Percentiles rank a stretch among this genome's conserved stretches.
phyloP scores from a whole-genome alignment of 2,888 invertebrate genomes.

The Temnothorax rugatulus region DNA sequence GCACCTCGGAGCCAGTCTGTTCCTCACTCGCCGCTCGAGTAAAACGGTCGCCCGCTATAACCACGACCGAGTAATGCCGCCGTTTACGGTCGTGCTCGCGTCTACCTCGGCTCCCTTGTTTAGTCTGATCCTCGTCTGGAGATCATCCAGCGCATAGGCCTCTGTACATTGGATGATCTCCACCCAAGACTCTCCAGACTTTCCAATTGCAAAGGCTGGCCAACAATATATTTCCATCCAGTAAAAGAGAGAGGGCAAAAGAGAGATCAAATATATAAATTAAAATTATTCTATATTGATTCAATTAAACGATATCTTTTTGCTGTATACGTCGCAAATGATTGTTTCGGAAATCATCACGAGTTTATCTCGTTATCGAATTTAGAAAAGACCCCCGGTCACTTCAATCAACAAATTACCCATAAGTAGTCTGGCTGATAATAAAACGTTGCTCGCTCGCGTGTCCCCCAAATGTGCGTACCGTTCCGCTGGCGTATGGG shows the following conservation, averaged over 20 bases:
- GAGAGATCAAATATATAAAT: background rate
- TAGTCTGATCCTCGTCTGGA: slow-evolving; percentile 61
- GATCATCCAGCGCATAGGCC: background rate
- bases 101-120: slow-evolving; percentile 62
- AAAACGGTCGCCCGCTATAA: slow-evolving; percentile 24
- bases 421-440: background rate
- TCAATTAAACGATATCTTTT: background rate
- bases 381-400: background rate
- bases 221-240: background rate
- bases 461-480: slow-evolving; percentile 47
- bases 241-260: background rate
- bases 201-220: background rate
- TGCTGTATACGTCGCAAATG: background rate
- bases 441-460: slow-evolving; percentile 10
- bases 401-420: background rate
- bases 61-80: slow-evolving; percentile 3
- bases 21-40: slow-evolving; percentile 40
- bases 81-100: slow-evolving; percentile 49
- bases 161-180: background rate
- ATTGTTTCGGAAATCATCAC: background rate
- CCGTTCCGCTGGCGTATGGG: slow-evolving; percentile 57
- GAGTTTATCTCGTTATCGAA: background rate
- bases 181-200: background rate
- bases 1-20: slow-evolving; percentile 53
- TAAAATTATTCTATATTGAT: background rate